phyloP scores from a whole-genome alignment of 2,888 invertebrate species.

The Onchidella celtica region DNA sequence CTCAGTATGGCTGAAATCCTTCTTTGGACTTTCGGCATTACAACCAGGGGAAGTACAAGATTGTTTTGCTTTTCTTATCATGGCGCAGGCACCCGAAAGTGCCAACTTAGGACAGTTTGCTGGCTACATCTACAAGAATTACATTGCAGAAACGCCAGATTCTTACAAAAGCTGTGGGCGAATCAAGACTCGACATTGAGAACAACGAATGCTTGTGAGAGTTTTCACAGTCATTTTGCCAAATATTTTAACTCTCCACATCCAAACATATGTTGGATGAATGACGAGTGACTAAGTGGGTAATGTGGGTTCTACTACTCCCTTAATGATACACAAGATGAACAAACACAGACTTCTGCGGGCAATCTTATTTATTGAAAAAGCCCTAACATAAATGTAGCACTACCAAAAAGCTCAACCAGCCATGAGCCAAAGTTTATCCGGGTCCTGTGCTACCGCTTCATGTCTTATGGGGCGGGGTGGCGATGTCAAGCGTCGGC shows the following conservation, averaged over 20 bases:
- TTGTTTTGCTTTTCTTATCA: constrained; percentile 6
- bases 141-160: neutral
- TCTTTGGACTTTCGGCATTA: neutral
- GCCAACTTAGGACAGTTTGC: neutral
- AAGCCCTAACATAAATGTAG: too few species aligned
- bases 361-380: too few species aligned
- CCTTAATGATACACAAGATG: too few species aligned
- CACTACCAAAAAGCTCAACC: too few species aligned
- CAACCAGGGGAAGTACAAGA: neutral
- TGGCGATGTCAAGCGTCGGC: too few species aligned
- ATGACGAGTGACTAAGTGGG: too few species aligned
- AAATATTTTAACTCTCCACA: neutral
- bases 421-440: too few species aligned
- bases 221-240: neutral
- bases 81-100: neutral
- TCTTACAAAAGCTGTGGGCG: neutral
- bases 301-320: too few species aligned
- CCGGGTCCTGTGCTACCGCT: too few species aligned
- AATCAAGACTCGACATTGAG: neutral
- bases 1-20: constrained; percentile 1
- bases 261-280: too few species aligned
- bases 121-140: neutral
- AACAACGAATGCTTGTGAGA: constrained; percentile 1
- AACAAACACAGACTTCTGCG: too few species aligned
- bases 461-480: too few species aligned